Percentiles rank a stretch among this genome's conserved stretches.
These are phyloP conservation scores for Pipa parva DNA, from an alignment of 2,113 vertebrate genomes.

Conservation along the genomic window DNA sequence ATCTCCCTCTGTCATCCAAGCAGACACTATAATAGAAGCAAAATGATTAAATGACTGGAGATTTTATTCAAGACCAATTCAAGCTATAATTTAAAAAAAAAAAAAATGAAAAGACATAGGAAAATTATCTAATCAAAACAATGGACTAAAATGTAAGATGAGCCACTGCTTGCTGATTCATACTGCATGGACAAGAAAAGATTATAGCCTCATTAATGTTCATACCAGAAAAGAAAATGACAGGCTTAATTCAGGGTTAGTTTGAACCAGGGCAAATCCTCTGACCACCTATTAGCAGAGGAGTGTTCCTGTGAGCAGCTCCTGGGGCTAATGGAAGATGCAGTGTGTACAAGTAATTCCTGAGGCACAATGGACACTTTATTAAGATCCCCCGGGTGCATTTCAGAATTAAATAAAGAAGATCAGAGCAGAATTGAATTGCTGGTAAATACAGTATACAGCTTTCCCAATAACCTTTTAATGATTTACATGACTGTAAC, in stretches of 20 bases:
- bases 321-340: conserved; percentile 31
- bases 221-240: conserved; percentile 29
- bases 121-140: conserved; percentile 44
- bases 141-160: conserved; percentile 40
- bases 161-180: conserved; percentile 36
- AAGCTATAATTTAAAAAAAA: conserved; percentile 39
- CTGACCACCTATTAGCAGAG: conserved; percentile 39
- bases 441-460: conserved; percentile 24
- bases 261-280: conserved; percentile 37
- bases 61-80: conserved; percentile 43
- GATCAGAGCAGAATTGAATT: conserved; percentile 27
- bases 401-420: conserved; percentile 32
- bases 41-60: conserved; percentile 42
- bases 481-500: conserved; percentile 19
- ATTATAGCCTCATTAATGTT: conserved; percentile 43
- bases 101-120: conserved; percentile 37
- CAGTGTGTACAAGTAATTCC: conserved; percentile 38
- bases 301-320: conserved; percentile 32
- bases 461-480: conserved; percentile 32
- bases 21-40: conserved; percentile 42
- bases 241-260: conserved; percentile 38
- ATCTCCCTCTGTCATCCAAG: conserved; percentile 39
- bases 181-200: conserved; percentile 37
- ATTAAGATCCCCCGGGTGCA: conserved; percentile 35
- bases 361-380: conserved; percentile 41